A percentile compares a stretch with the other conserved stretches of the same genome.
phyloP scores from a whole-genome alignment of 2,797 vertebrate genomes.

The Sciurus carolinensis region DNA sequence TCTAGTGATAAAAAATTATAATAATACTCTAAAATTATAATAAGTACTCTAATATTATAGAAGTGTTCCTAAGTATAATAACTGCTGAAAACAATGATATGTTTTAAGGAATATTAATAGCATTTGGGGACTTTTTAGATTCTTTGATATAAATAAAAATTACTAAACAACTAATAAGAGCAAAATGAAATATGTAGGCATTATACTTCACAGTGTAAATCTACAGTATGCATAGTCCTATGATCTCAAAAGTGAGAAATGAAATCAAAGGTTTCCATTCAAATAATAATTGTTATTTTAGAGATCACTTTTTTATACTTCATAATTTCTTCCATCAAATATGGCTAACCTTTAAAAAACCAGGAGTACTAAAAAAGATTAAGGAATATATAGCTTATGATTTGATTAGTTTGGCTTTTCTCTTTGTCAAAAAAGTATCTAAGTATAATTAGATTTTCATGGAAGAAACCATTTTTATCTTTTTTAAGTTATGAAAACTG shows the following conservation, averaged over 20 bases:
- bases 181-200: neutral
- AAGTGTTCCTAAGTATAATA: neutral
- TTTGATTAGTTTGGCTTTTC: neutral
- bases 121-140: slow-evolving; percentile 5
- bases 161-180: neutral
- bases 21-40: neutral
- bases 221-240: neutral
- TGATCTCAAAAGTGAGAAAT: neutral
- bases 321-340: slow-evolving; percentile 27
- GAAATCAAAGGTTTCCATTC: slow-evolving; percentile 23
- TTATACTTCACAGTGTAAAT: neutral
- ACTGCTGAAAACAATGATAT: neutral
- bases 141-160: slow-evolving; percentile 16
- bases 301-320: neutral
- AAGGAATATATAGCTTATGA: neutral
- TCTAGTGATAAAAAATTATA: neutral
- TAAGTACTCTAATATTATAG: neutral
- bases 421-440: neutral
- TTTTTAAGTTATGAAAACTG: slow-evolving; percentile 44
- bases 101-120: slow-evolving; percentile 31
- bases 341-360: neutral
- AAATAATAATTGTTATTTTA: slow-evolving; percentile 28
- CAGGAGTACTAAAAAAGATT: neutral
- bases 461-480: slow-evolving; percentile 22
- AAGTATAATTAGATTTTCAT: neutral